Evolutionary conservation across 2,797 vertebrate genomes (phyloP), one percentile per base, ranked within the genome.

Genomic region (Graptemys geographica): DNA sequence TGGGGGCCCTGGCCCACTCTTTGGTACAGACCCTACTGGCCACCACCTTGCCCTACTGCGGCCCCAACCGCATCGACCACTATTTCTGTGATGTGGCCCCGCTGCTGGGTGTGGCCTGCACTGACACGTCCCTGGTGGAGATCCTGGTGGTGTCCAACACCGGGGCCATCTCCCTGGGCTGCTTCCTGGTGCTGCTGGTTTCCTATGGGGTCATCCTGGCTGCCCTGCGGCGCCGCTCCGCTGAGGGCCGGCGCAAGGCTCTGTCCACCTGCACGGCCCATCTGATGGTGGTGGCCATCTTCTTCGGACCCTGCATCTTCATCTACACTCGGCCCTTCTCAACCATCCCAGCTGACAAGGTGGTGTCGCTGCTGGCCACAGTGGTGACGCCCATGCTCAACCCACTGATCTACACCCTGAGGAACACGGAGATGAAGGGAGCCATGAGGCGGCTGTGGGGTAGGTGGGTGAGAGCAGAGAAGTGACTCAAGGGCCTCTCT

Each of bases 381-480:
- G 95, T 96, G 47, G 80, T 95, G 55, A 94, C 92, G 62, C 95
- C 92, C 86, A 56, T 95, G 7, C 91, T 97, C 55, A 97, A 97
- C 31, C 95, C 96, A 76, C 57, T 95, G 44, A 95, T 96, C 82
- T 96, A 95, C 23, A 95, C 92, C 37, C 8, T 96, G 62, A 88
- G 94, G 28, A 97, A 96, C 59, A 89, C 92, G 62, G 94, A 96
- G 59, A 95, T 96, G 94, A 97, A 95, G 62, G 59, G 41, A 25
- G 90, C 96, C 47, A 92, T 96, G 89, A 93, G 49, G 90, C 5
- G 28, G 8, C 80, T 96, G 18, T 93, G 9, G 47, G 56, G 59
- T 44, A 49, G 41, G 11, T 1, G 3, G 16, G 16, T 37, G n/a
- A 37, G 8, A 37, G 33, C 65, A 69, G 57, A 59, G 57, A 59